Evolutionary conservation across 2,888 invertebrate species (phyloP).

Genomic region (Eledona agricola): DNA sequence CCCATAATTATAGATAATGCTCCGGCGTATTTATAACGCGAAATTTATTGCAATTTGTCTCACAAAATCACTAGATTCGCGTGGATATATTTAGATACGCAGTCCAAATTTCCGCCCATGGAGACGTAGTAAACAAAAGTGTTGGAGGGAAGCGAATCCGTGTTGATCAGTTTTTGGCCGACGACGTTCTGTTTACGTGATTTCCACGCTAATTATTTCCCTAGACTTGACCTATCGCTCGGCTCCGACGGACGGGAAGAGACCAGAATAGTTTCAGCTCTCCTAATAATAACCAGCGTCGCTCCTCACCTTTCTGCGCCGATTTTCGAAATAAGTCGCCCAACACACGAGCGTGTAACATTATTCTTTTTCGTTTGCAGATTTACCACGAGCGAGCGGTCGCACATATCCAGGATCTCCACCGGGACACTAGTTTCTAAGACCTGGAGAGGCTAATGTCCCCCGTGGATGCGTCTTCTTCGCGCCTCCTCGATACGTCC

Average conservation of each 20-base stretch:
- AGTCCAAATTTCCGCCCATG: too few species aligned
- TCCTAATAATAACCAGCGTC: constrained; percentile 11
- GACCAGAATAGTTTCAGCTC: constrained; percentile 31
- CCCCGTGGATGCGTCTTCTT: constrained; percentile 48
- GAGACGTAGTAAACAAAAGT: constrained; percentile 12
- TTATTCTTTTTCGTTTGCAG: constrained; percentile 3
- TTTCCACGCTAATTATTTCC: constrained; percentile 14
- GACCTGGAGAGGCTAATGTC: constrained; percentile 56
- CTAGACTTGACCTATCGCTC: constrained; percentile 25
- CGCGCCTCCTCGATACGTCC: constrained; percentile 48
- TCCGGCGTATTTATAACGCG: too few species aligned
- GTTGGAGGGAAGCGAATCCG: neutral
- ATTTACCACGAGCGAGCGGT: constrained; percentile 9
- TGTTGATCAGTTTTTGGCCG: constrained; percentile 8
- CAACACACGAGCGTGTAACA: too few species aligned
- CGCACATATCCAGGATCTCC: constrained; percentile 40
- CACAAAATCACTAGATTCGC: too few species aligned
- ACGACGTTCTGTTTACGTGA: constrained; percentile 39
- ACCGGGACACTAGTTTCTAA: constrained; percentile 51
- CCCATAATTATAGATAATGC: too few species aligned
- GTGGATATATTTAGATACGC: too few species aligned
- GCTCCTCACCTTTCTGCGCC: constrained; percentile 1
- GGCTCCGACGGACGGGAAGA: constrained; percentile 22
- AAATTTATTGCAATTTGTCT: too few species aligned
- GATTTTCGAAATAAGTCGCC: constrained; percentile 1